Evolutionary conservation across 1,140 invertebrate genomes (phyloP).

Genomic region (Bombus waltoni): DNA sequence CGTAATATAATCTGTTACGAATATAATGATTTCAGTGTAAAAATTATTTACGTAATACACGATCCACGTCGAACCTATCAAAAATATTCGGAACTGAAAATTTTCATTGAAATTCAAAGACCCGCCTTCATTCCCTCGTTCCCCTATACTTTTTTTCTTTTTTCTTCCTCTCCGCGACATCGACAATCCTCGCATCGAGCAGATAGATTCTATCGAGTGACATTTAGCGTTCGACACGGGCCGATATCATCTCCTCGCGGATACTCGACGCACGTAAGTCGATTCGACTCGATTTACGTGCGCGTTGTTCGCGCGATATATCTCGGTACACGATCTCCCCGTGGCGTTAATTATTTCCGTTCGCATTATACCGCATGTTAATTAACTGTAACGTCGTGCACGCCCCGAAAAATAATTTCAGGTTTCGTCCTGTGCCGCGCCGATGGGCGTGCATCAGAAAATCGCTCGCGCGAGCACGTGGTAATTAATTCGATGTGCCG

Average conservation of each 20-base stretch:
- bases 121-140: accelerated
- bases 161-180: background rate
- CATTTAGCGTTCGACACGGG: constrained; percentile 44
- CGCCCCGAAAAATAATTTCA: constrained; percentile 57
- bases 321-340: constrained; percentile 36
- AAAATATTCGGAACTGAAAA: background rate
- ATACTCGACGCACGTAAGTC: constrained; percentile 22
- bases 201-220: constrained; percentile 36
- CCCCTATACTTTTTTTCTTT: background rate
- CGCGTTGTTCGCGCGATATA: constrained; percentile 4
- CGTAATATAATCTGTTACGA: too few species aligned
- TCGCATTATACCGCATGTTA: constrained; percentile 55
- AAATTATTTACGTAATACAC: too few species aligned
- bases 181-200: background rate
- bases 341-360: constrained; percentile 54
- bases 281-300: constrained; percentile 41
- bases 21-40: too few species aligned
- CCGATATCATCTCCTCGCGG: constrained; percentile 32
- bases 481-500: constrained; percentile 60
- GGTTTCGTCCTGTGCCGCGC: background rate
- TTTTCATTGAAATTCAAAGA: background rate
- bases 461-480: constrained; percentile 48
- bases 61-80: background rate
- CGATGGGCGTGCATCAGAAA: constrained; percentile 37
- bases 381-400: constrained; percentile 56